Conservation (phyloP, 2,797 vertebrate species). For the Ambastaia sidthimunki region DNA sequence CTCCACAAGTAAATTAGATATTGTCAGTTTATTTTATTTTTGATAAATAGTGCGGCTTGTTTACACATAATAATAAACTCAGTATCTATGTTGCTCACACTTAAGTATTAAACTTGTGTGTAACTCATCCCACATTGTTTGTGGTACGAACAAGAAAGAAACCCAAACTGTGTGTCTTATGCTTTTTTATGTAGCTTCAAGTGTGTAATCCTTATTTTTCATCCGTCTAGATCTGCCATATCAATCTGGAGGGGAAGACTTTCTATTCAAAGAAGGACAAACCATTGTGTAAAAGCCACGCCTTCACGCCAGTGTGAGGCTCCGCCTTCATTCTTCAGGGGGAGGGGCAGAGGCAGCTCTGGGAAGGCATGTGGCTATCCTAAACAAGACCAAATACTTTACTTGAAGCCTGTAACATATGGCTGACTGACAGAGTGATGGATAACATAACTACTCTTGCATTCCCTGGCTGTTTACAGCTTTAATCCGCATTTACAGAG, state of each 20-base stretch:
- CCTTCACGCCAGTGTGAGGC: constrained; percentile 92
- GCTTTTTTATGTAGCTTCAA: neutral
- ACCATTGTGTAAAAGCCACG: constrained; percentile 98
- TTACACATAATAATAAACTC: no score
- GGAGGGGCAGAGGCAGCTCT: constrained; percentile 20
- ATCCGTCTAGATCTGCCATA: constrained; percentile 89
- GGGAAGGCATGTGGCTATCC: constrained; percentile 52
- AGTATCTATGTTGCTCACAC: no score
- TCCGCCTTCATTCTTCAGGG: neutral
- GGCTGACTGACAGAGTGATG: constrained; percentile 44
- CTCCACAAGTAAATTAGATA: no score
- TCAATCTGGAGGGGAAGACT: constrained; percentile 99
- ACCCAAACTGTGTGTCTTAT: no score
- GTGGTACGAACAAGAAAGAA: neutral
- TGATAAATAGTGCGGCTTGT: no score
- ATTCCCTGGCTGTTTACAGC: constrained; percentile 17
- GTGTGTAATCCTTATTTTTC: neutral
- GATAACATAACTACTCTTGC: constrained; percentile 9
- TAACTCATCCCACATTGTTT: neutral
- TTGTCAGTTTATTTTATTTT: no score
- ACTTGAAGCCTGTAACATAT: constrained; percentile 38
- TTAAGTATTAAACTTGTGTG: no score
- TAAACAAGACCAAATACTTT: constrained; percentile 62
- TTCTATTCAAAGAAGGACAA: constrained; percentile 99
- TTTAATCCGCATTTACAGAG: constrained; percentile 29